Evolutionary conservation across 2,797 vertebrate species (phyloP), one percentile per base, ranked within the genome.

Genomic region (Urosaurus nigricauda): DNA sequence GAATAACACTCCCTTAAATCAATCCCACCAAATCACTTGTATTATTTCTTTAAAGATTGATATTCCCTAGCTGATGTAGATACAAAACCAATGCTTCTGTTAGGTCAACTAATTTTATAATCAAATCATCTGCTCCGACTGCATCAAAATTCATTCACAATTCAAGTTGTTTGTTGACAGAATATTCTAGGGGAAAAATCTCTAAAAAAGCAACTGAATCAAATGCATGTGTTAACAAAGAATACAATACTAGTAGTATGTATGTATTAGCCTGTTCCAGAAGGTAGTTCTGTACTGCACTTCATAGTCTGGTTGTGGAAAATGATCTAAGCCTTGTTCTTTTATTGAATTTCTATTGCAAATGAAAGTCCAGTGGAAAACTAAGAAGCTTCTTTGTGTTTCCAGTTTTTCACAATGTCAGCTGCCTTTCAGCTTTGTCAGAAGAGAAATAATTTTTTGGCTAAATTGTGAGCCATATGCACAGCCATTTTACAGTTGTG

Each of bases 141-240:
- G 43, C 16, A 37, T 24, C 7, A 2, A 77, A 40, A 32, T 60
- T 79, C 29, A 83, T 82, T 83, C 60, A 79, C 60, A 86, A n/a
- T 73, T 79, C 75, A 80, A 73, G 16, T 90, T 9, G 1, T 8
- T 0, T 24, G 21, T 7, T 1, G 0, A 2, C 0, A 43, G 37
- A 17, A 32, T 6, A 3, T 56, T 21, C 40, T 65, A 24, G 63
- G 14, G 75, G 87, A 79, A 24, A 24, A 19, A 68, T 65, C 40
- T 78, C 74, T 78, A 26, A n/a, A 84, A 43, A 84, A 82, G 37
- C 75, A 87, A 35, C n/a, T 43, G 58, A 0, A 32, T 21, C 75
- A 91, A 73, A 3, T 87, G 68, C 26, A 32, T 53, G 78, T 47
- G 65, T 82, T 82, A 60, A 83, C 56, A 77, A 83, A 11, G 73